phyloP scores from a whole-genome alignment of 2,113 vertebrate genomes.

The Malurus alboscapulatus region DNA sequence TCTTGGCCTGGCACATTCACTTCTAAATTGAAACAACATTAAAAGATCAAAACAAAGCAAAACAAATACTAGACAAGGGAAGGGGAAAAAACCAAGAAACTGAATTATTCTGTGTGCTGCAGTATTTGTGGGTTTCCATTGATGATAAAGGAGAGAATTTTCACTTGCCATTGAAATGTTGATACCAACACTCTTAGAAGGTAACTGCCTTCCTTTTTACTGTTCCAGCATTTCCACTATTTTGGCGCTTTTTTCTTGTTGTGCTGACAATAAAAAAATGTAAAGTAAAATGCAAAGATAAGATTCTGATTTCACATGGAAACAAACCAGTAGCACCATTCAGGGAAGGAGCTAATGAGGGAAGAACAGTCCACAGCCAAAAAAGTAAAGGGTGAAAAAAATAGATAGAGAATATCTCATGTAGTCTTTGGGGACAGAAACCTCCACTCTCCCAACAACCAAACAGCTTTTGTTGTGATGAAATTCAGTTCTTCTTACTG shows the following conservation, averaged over 20 bases:
- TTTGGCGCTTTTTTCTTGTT: background rate
- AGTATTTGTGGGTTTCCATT: background rate
- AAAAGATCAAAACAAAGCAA: background rate
- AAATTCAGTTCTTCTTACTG: background rate
- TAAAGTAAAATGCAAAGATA: background rate
- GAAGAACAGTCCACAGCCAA: background rate
- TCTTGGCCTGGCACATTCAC: background rate
- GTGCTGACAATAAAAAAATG: background rate
- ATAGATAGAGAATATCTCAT: background rate
- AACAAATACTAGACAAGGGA: background rate
- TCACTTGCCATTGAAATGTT: background rate
- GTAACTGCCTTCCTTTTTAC: background rate
- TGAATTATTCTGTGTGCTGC: background rate
- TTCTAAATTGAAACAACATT: background rate
- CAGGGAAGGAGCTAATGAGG: background rate
- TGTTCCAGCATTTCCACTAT: background rate
- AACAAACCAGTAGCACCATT: background rate
- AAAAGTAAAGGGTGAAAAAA: background rate
- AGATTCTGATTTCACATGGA: background rate
- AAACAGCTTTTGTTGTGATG: background rate
- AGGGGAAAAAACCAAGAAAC: accelerated
- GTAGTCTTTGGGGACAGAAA: background rate
- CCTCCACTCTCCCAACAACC: background rate
- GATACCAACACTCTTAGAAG: background rate
- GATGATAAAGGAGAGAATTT: background rate